Percentiles rank a stretch among this genome's conserved stretches.
These are phyloP conservation scores for Danio aesculapii DNA, from an alignment of 2,797 vertebrate genomes.

Conservation along the genomic window DNA sequence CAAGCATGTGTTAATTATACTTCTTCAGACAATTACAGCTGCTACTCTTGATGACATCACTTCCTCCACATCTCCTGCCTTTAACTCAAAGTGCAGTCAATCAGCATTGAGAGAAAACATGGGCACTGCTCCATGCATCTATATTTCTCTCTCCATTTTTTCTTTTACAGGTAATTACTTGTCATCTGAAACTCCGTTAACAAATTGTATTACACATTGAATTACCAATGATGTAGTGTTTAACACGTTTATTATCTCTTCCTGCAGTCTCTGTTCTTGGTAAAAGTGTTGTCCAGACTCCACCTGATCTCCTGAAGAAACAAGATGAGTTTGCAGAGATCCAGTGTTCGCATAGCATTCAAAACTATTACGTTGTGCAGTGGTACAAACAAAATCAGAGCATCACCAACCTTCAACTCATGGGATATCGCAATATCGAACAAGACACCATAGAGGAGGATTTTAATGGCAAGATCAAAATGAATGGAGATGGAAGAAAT, in stretches of 20 bases:
- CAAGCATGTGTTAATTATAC: no score
- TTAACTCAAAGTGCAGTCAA: neutral
- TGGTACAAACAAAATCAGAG: no score
- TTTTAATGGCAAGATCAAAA: neutral
- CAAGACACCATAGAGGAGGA: neutral
- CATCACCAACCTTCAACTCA: constrained; percentile 15
- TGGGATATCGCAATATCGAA: neutral
- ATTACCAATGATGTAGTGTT: neutral
- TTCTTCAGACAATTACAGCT: no score
- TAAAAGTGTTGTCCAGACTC: no score
- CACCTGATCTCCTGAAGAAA: no score
- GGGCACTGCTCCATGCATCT: neutral
- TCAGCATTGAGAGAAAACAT: constrained; percentile 1
- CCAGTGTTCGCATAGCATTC: no score
- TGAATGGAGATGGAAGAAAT: constrained; percentile 41
- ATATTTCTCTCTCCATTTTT: constrained; percentile 7
- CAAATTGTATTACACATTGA: neutral
- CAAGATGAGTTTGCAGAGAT: no score
- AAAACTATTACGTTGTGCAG: no score
- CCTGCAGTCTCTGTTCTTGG: no score
- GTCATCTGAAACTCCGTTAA: neutral
- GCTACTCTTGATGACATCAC: neutral
- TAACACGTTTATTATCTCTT: neutral
- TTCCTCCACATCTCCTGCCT: neutral
- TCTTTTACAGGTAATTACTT: neutral